Base-by-base conservation (phyloP, 2,797 vertebrate species). In the Lepus oiostolus region DNA sequence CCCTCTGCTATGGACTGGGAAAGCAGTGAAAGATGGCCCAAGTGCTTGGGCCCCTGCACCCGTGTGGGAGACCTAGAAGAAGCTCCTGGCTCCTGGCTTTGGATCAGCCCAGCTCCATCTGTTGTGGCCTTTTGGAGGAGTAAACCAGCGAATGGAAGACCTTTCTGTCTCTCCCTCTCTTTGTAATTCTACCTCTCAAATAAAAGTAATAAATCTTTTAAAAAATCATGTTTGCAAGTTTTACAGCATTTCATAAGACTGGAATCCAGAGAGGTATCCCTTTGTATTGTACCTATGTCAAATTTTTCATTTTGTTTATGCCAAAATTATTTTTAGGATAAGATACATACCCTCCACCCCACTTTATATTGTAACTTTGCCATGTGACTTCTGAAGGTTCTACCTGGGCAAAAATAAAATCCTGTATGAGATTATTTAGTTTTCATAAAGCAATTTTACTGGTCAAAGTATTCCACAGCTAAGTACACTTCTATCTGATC, bases 281-380 rank as follows among this genome's bases (percentile, higher is more conserved):
- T 67, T 91, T 88, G 21, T 65, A 84, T n/a, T 67, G 22, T 47
- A 47, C 42, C 42, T 47, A 89, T 54, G 38, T 35, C 2, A 88
- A 85, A 54, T 79, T 77, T n/a, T 85, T 91, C 77, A 35, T 71
- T 68, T 83, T 93, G 7, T 32, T 70, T 86, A 91, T 68, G 16
- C 4, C 7, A 90, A 92, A 95, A 76, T 88, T 92, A 71, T 77
- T 92, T 90, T 70, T 85, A 54, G 13, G 72, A 8, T 85, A 81
- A 90, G n/a, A 92, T 93, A 86, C 72, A 50, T 3, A 83, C 71
- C 5, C 94, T 63, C 28, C 42, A 42, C 42, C 65, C 26, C 81
- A 68, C 7, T 35, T 58, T 58, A 58, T 58, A 58, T 19, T 58
- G 6, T 58, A 19, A 58, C 14, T 58, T 58, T 16, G 54, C 19